Evolutionary conservation across 2,888 invertebrate genomes (phyloP).

Genomic region (Teinopalpus imperialis): DNA sequence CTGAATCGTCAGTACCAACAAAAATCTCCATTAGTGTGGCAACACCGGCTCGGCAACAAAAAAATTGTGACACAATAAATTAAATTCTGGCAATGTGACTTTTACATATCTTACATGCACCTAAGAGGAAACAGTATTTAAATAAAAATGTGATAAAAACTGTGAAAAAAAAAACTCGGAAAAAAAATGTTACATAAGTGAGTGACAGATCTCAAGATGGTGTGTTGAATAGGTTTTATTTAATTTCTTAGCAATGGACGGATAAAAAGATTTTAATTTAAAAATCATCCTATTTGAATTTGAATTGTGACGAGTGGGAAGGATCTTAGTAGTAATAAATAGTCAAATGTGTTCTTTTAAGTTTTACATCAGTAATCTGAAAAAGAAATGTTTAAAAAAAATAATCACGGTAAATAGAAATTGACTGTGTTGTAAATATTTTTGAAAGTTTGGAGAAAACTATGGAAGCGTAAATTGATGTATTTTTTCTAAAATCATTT

Average conservation of each 20-base stretch:
- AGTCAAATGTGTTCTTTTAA: slow-evolving; percentile 55
- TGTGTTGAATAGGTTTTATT: slow-evolving; percentile 62
- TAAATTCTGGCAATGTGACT: slow-evolving; percentile 39
- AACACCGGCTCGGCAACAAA: slow-evolving; percentile 34
- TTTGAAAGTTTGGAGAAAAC: slow-evolving; percentile 33
- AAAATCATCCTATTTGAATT: slow-evolving; percentile 21
- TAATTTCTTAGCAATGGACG: slow-evolving; percentile 62
- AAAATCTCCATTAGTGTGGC: slow-evolving; percentile 56
- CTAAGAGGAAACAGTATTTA: slow-evolving; percentile 68
- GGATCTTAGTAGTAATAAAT: slow-evolving; percentile 36
- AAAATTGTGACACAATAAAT: slow-evolving; percentile 37
- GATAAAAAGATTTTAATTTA: slow-evolving; percentile 38
- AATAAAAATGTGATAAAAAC: slow-evolving; percentile 75
- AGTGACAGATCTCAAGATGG: slow-evolving; percentile 77
- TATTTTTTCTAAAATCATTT: slow-evolving; percentile 50
- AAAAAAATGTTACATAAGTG: slow-evolving; percentile 60
- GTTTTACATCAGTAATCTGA: slow-evolving; percentile 29
- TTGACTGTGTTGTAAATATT: slow-evolving; percentile 49
- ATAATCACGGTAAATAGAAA: slow-evolving; percentile 34
- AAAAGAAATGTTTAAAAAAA: slow-evolving; percentile 28
- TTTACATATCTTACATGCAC: slow-evolving; percentile 42
- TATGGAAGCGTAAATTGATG: slow-evolving; percentile 38
- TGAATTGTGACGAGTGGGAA: slow-evolving; percentile 17
- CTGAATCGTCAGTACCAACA: slow-evolving; percentile 55
- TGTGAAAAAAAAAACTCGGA: slow-evolving; percentile 60